Percentiles rank a stretch among this genome's conserved stretches.
Evolutionary conservation across 92 coral and sea anemone species (phyloP).

Genomic region (Umimayanthus kanabou): DNA sequence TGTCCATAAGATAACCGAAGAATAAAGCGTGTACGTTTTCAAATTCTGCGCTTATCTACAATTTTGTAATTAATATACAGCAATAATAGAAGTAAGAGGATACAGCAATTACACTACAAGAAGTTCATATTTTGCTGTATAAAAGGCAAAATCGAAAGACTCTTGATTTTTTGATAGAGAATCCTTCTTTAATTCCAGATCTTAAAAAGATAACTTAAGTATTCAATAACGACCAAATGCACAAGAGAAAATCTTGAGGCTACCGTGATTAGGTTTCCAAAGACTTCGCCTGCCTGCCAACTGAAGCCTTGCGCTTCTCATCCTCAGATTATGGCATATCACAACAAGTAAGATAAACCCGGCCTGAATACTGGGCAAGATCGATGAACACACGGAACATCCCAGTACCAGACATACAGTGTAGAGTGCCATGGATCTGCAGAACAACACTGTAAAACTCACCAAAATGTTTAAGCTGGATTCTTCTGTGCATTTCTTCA

Average conservation of each 20-base stretch:
- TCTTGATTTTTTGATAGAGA: background rate
- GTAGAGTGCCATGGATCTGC: background rate
- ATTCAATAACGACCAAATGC: constrained; percentile 5
- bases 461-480: background rate
- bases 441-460: background rate
- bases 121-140: background rate
- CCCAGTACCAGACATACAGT: background rate
- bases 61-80: no score
- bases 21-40: background rate
- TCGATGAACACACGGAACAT: background rate
- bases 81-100: background rate
- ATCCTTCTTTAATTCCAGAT: constrained; percentile 7
- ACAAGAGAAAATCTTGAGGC: background rate
- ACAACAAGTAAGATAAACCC: constrained; percentile 14
- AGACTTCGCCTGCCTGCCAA: background rate
- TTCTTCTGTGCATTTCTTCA: background rate
- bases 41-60: no score
- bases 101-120: background rate
- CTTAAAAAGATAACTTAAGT: constrained; percentile 9
- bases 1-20: background rate
- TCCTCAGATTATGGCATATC: constrained; percentile 41
- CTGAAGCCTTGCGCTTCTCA: constrained; percentile 44
- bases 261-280: background rate
- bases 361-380: constrained; percentile 16
- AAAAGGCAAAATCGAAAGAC: background rate